These are phyloP conservation scores for Tortrix viridana DNA, from an alignment of 2,888 invertebrate species.

Conservation along the genomic window DNA sequence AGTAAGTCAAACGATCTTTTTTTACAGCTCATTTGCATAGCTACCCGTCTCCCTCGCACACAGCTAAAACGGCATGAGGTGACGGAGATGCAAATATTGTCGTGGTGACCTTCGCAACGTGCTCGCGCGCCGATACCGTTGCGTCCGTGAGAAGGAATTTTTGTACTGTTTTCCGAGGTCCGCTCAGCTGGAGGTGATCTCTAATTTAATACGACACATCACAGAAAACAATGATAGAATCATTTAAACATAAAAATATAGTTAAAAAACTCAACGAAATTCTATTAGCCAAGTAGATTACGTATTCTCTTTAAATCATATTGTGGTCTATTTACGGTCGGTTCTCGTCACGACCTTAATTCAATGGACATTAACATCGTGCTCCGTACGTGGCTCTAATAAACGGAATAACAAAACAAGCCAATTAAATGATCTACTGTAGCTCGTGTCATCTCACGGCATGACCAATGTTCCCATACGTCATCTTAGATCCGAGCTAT, in stretches of 20 bases:
- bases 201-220: conserved; percentile 39
- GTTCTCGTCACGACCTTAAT: conserved; percentile 26
- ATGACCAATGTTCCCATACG: conserved; percentile 42
- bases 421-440: conserved; percentile 29
- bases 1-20: conserved; percentile 66
- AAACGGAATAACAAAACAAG: conserved; percentile 25
- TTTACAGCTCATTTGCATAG: conserved; percentile 72
- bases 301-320: conserved; percentile 14
- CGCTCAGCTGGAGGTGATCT: conserved; percentile 57
- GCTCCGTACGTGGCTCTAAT: conserved; percentile 19
- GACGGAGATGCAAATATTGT: conserved; percentile 55
- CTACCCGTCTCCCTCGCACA: conserved; percentile 51
- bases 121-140: conserved; percentile 76
- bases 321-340: conserved; percentile 28
- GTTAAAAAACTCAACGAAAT: not conserved
- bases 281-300: not conserved
- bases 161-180: conserved; percentile 59
- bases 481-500: conserved; percentile 39
- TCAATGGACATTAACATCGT: conserved; percentile 23
- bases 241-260: not conserved
- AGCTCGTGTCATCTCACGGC: conserved; percentile 37
- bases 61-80: conserved; percentile 31
- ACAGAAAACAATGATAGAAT: not conserved
- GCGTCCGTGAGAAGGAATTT: conserved; percentile 78
- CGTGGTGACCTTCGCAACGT: conserved; percentile 64